These are phyloP conservation scores for Euzophera pinguis DNA, from an alignment of 2,888 invertebrate genomes.

Conservation along the genomic window DNA sequence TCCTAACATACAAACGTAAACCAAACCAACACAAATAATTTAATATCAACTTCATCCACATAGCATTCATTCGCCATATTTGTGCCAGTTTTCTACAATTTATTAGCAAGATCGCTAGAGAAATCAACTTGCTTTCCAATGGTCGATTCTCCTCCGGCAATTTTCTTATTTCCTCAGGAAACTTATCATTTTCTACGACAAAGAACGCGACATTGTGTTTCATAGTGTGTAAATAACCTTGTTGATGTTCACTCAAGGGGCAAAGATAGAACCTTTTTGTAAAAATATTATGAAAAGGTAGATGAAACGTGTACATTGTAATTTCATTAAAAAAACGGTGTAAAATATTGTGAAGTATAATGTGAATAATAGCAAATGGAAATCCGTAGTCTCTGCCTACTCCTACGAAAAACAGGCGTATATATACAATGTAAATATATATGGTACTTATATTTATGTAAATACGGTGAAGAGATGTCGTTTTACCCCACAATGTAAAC, in stretches of 20 bases:
- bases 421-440: too few relatives aligned
- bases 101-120: neutral
- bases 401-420: too few relatives aligned
- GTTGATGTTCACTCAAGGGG: neutral
- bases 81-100: neutral
- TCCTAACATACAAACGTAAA: too few relatives aligned
- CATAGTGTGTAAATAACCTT: constrained; percentile 4
- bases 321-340: too few relatives aligned
- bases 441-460: too few relatives aligned
- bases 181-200: constrained; percentile 7
- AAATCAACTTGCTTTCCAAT: constrained; percentile 3
- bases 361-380: too few relatives aligned
- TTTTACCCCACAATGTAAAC: too few relatives aligned
- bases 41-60: neutral
- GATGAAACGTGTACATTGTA: neutral
- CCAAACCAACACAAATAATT: neutral
- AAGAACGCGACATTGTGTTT: constrained; percentile 2
- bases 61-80: neutral
- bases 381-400: too few relatives aligned
- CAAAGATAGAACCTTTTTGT: neutral
- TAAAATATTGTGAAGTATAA: too few relatives aligned
- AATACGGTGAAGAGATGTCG: too few relatives aligned
- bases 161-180: constrained; percentile 10
- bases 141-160: neutral
- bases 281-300: neutral